phyloP scores from a whole-genome alignment of 1,140 invertebrate genomes.

The Brachystomella parvula region DNA sequence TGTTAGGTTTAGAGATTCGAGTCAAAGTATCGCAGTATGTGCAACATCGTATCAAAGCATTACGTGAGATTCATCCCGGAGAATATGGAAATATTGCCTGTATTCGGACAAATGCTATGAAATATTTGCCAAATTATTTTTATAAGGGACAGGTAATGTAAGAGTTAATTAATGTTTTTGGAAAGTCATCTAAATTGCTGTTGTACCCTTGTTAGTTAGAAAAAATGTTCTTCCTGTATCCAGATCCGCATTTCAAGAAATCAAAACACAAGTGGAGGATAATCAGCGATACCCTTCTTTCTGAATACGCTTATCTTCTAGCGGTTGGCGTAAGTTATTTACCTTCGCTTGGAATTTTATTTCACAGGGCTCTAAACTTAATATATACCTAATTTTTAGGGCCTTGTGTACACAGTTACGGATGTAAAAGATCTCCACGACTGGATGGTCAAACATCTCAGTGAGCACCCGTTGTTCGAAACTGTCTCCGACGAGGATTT shows the following conservation, averaged over 20 bases:
- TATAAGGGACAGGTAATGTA: slow-evolving; percentile 73
- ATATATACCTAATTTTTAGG: slow-evolving; percentile 54
- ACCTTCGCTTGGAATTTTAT: slow-evolving; percentile 14
- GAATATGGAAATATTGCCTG: slow-evolving; percentile 92
- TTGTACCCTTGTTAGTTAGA: slow-evolving; percentile 60
- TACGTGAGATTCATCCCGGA: slow-evolving; percentile 65
- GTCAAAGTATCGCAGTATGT: slow-evolving; percentile 99
- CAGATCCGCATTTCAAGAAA: slow-evolving; percentile 99
- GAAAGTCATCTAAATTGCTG: slow-evolving; percentile 10
- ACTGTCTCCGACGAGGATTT: slow-evolving; percentile 62
- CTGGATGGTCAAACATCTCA: slow-evolving; percentile 93
- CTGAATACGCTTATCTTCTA: slow-evolving; percentile 95
- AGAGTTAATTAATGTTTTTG: background rate
- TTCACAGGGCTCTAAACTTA: slow-evolving; percentile 6
- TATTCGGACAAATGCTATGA: slow-evolving; percentile 96
- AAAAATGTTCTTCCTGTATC: slow-evolving; percentile 99
- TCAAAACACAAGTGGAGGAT: slow-evolving; percentile 99
- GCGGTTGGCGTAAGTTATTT: slow-evolving; percentile 59
- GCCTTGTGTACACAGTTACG: slow-evolving; percentile 89
- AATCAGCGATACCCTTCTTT: slow-evolving; percentile 81
- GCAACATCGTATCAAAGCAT: slow-evolving; percentile 81
- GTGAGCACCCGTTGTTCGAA: slow-evolving; percentile 83
- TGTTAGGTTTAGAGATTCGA: slow-evolving; percentile 95
- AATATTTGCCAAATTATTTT: slow-evolving; percentile 96
- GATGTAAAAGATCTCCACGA: slow-evolving; percentile 95